Percentiles rank a stretch among this genome's conserved stretches.
Evolutionary conservation across 2,888 invertebrate genomes (phyloP).

Genomic region (Ophion ventricosus): DNA sequence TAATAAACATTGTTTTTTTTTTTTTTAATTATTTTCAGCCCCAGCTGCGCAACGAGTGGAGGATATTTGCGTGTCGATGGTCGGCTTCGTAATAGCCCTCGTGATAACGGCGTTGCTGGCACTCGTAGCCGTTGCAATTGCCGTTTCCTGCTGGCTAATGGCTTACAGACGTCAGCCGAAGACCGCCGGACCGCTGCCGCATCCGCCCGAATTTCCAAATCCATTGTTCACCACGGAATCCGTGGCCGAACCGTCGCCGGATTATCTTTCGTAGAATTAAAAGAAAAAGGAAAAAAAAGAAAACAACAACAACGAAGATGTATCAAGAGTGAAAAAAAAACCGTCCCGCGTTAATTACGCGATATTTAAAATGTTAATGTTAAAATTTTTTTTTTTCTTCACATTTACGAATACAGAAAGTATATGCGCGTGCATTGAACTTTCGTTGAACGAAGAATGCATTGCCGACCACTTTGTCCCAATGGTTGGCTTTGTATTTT

Average conservation of each 20-base stretch:
- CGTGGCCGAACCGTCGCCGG: constrained; percentile 92
- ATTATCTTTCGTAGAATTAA: constrained; percentile 85
- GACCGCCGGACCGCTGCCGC: constrained; percentile 94
- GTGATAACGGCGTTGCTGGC: constrained; percentile 96
- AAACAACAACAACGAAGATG: too few relatives aligned
- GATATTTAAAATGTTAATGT: too few relatives aligned
- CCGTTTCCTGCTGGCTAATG: constrained; percentile 97
- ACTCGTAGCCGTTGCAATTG: constrained; percentile 96
- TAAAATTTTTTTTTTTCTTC: too few relatives aligned
- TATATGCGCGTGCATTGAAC: constrained; percentile 72
- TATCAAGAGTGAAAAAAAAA: constrained; percentile 28
- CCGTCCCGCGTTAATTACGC: constrained; percentile 42
- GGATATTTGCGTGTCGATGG: constrained; percentile 97
- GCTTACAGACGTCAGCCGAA: constrained; percentile 95
- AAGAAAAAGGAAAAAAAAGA: constrained; percentile 46
- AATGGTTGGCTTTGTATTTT: constrained; percentile 79
- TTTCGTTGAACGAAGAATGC: constrained; percentile 75
- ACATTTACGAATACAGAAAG: constrained; percentile 56
- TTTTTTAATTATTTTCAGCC: constrained; percentile 82
- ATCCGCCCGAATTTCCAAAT: constrained; percentile 97
- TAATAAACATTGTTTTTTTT: too few relatives aligned
- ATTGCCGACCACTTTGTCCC: constrained; percentile 77
- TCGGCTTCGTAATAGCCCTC: constrained; percentile 95
- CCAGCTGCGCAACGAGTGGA: constrained; percentile 86
- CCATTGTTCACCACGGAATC: constrained; percentile 94